Evolutionary conservation across 2,113 vertebrate species (phyloP), one percentile per base, ranked within the genome.

Genomic region (Mustela lutreola): DNA sequence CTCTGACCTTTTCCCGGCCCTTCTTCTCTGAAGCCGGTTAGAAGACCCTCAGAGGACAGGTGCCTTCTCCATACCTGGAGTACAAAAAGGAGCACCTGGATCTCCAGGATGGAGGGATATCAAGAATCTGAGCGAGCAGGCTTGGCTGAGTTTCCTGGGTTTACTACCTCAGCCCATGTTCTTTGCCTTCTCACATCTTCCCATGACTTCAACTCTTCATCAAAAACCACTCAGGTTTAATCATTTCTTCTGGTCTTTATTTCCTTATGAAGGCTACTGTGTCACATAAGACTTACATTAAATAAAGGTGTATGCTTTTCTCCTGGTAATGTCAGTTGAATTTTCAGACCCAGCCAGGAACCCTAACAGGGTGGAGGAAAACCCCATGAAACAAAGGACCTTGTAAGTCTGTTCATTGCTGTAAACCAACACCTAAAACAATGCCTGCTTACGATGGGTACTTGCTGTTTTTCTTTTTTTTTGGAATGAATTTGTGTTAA

Each of bases 381-480:
- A 48, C 67, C 19, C 18, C 45, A 26, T 11, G 21, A 93, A 91
- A 85, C 7, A 10, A 85, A 11, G 39, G 33, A 76, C 7, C 33
- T 78, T 93, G n/a, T 45, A 39, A 63, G 31, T 80, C n/a, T 88
- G n/a, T 87, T 94, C 19, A 71, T 53, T 80, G 63, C 36, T 28
- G 1, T 89, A 71, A 97, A 94, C 22, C 31, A 90, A 45, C 19
- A 70, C 33, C 42, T 84, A 75, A 96, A 91, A 82, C 31, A 18
- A 88, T 19, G 21, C 19, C 28, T 73, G 45, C 24, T 94, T 45
- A 28, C 18, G 26, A 89, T 8, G 45, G 18, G 42, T 5, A 11
- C 18, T 86, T 21, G 58, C 26, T 78, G 9, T 16, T 14, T 39
- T 48, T 48, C 11, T 50, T 73, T 39, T 60, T 9, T 9, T 45